Base-by-base conservation (phyloP, 2,888 invertebrate genomes). In the Tortricodes alternella region DNA sequence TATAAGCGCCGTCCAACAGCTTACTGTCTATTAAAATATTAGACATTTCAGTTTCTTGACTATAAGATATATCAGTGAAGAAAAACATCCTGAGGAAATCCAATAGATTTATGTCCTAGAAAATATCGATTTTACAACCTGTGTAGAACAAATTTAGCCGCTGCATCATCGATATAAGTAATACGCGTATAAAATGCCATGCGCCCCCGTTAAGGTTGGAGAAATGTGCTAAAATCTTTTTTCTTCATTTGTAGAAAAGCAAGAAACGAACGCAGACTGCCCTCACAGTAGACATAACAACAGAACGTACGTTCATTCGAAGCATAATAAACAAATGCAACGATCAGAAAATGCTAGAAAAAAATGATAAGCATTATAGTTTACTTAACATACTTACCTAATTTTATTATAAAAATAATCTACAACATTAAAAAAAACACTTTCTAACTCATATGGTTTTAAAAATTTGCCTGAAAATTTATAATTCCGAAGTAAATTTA, bases 211-310 rank as follows among this genome's bases (percentile, higher is more conserved):
- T 46, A 46, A 38, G 49, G 49, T 50, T 44, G 50, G 44, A 43
- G 49, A 48, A 76, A 75, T 75, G 72, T 73, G 75, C 75, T 72
- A 70, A 80, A 81, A 78, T 76, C 71, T 79, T 83, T 80, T 83
- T 79, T 80, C 74, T 68, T 74, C 78, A 76, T 78, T 80, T 76
- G 71, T 76, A 66, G 68, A 68, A 74, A 67, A 70, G 75, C 76
- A 76, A 78, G 78, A 78, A 80, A 74, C 68, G 76, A 74, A 76
- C 70, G 67, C 66, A 65, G 69, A 56, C 58, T 46, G 52, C 21
- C 19, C 52, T 3, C 35, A 34, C 46, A 49, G 21, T 34, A 24
- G 37, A 53, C 37, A 53, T 44, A 34, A 24, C 44, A n/a, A 35
- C 55, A 55, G 55, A 43, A 55, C 48, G 34, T 13, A n/a, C 15